Evolutionary conservation across 2,113 vertebrate species (phyloP).

Genomic region (Platichthys flesus): DNA sequence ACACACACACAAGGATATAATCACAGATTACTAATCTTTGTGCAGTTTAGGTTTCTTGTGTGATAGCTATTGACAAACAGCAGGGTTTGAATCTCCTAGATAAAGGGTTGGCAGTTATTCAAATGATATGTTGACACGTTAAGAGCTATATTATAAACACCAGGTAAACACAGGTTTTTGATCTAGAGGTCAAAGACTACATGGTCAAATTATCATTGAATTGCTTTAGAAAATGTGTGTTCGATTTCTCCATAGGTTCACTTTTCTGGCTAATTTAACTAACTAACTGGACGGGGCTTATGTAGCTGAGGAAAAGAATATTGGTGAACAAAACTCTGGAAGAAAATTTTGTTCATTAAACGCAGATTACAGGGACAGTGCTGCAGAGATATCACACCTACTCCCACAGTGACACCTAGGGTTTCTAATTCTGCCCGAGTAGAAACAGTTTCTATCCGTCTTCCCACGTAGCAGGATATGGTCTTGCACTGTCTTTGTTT

Average conservation of each 20-base stretch:
- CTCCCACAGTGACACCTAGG: constrained; percentile 52
- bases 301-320: not conserved
- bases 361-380: not conserved
- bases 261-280: no score
- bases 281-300: not conserved
- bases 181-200: no score
- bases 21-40: constrained; percentile 53
- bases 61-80: not conserved
- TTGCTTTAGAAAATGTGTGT: no score
- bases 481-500: constrained; percentile 21
- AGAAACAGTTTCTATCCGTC: constrained; percentile 28
- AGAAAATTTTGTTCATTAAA: constrained; percentile 36
- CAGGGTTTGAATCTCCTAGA: constrained; percentile 13
- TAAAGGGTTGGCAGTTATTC: constrained; percentile 14
- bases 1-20: not conserved
- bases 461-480: constrained; percentile 31
- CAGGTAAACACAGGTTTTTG: not conserved
- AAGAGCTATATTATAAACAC: not conserved
- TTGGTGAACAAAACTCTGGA: not conserved
- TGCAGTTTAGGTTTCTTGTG: constrained; percentile 45
- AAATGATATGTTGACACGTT: constrained; percentile 3
- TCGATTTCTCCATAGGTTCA: no score
- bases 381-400: constrained; percentile 39
- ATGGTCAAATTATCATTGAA: no score
- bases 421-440: constrained; percentile 41